Evolutionary conservation across 2,797 vertebrate genomes (phyloP).

Genomic region (Rhinatrema bivittatum): DNA sequence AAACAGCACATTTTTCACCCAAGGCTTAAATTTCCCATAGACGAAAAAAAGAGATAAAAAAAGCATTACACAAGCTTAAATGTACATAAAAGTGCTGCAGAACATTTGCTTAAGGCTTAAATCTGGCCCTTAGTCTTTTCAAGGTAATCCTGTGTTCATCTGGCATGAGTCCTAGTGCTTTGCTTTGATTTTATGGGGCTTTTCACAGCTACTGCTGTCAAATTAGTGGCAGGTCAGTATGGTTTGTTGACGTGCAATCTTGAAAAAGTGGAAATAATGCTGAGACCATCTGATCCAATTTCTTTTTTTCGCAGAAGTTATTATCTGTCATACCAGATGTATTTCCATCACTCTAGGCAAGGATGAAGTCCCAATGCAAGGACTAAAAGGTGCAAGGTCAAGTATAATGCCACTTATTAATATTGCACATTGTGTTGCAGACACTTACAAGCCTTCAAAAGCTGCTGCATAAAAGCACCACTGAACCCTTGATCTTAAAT

Average conservation of each 20-base stretch:
- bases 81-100: too few relatives aligned
- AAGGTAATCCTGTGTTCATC: slow-evolving; percentile 25
- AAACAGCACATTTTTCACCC: too few relatives aligned
- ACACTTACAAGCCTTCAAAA: slow-evolving; percentile 32
- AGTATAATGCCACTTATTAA: slow-evolving; percentile 34
- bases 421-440: slow-evolving; percentile 17
- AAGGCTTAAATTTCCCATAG: too few relatives aligned
- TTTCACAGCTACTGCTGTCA: slow-evolving; percentile 34
- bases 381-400: slow-evolving; percentile 15
- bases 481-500: slow-evolving; percentile 35
- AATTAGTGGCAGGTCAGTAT: slow-evolving; percentile 14
- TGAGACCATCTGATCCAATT: slow-evolving; percentile 11
- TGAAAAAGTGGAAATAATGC: neutral
- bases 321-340: slow-evolving; percentile 5
- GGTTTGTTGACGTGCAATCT: slow-evolving; percentile 9
- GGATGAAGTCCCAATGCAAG: slow-evolving; percentile 4
- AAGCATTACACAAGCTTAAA: too few relatives aligned
- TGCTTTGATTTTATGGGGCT: slow-evolving; percentile 19
- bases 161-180: slow-evolving; percentile 21
- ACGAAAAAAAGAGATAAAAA: too few relatives aligned
- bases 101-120: too few relatives aligned
- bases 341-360: slow-evolving; percentile 12
- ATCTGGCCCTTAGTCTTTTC: too few relatives aligned
- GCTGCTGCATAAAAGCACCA: slow-evolving; percentile 30
- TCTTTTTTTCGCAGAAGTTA: neutral